Evolutionary conservation across 2,888 invertebrate species (phyloP), one percentile per base, ranked within the genome.

Genomic region (Daptonema setosum): DNA sequence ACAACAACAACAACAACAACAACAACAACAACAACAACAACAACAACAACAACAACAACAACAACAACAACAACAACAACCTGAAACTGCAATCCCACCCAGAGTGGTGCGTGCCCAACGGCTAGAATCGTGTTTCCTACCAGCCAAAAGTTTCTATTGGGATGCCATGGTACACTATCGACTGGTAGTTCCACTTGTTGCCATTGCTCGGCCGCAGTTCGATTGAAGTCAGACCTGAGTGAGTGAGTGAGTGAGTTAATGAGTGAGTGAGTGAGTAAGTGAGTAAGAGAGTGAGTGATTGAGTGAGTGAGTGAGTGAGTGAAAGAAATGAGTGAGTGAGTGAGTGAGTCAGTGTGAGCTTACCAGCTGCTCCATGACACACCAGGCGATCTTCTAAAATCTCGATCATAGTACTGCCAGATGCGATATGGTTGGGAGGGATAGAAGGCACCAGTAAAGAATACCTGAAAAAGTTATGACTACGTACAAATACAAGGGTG

Each of bases 81-180:
- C 8, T 68, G 66, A 56, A 68, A 68, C 56, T 67, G 64, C 57
- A 68, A 67, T 58, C 68, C 68, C 55, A 68, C 66, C 68, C 68
- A 68, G 45, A 65, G 65, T 22, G 68, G 68, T 17, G 68, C 67
- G 53, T 69, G 68, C 5, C 69, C 68, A 28, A 66, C 68, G 24
- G 64, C 68, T 45, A 65, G 60, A 35, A 64, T 62, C 56, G 59
- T 61, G 50, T 62, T 63, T 48, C 65, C 62, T 45, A 68, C 64
- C 50, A 64, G 62, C 69, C 69, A 69, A 61, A 69, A 69, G 58
- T 70, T 67, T 52, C 69, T 63, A 56, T 69, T 70, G 20, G 69
- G 69, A 56, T 68, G 67, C 62, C 67, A 67, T 24, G 65, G 61
- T 8, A 65, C 67, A 3, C 63, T 61, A 48, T 63, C 64, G 52